Conservation (phyloP, 2,113 vertebrate genomes). For the Shinisaurus crocodilurus region DNA sequence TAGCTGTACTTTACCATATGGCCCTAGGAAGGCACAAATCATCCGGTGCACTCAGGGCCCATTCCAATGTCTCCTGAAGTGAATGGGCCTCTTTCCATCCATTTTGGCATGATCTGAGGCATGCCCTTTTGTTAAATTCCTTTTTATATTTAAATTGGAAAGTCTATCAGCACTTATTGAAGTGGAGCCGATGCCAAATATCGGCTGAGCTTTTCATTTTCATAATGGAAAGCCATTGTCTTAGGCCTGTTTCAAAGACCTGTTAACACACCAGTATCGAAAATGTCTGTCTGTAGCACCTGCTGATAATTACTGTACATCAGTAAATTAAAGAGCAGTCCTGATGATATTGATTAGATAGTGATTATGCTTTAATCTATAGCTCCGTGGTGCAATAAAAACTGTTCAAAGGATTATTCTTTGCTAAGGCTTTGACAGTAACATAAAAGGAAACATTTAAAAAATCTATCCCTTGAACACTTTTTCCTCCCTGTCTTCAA, state of each 20-base stretch:
- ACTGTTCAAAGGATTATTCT: slow-evolving; percentile 50
- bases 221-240: slow-evolving; percentile 36
- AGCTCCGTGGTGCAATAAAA: slow-evolving; percentile 38
- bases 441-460: slow-evolving; percentile 36
- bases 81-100: neutral
- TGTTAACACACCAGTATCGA: slow-evolving; percentile 24
- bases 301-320: slow-evolving; percentile 59
- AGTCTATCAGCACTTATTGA: slow-evolving; percentile 22
- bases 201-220: slow-evolving; percentile 25
- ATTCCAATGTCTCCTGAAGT: neutral
- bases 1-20: slow-evolving; percentile 11
- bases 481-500: slow-evolving; percentile 21
- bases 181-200: slow-evolving; percentile 25
- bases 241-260: slow-evolving; percentile 26
- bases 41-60: neutral
- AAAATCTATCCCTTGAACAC: slow-evolving; percentile 15
- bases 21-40: slow-evolving; percentile 4
- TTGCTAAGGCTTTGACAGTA: slow-evolving; percentile 25
- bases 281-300: slow-evolving; percentile 33
- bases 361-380: slow-evolving; percentile 23
- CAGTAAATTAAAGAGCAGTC: slow-evolving; percentile 51
- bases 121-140: slow-evolving; percentile 29
- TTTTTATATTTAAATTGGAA: slow-evolving; percentile 33
- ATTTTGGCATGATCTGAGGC: neutral
- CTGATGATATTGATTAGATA: slow-evolving; percentile 29